A percentile compares a stretch with the other conserved stretches of the same genome.
phyloP scores from a whole-genome alignment of 2,888 invertebrate species.

The Drosophila rubida region DNA sequence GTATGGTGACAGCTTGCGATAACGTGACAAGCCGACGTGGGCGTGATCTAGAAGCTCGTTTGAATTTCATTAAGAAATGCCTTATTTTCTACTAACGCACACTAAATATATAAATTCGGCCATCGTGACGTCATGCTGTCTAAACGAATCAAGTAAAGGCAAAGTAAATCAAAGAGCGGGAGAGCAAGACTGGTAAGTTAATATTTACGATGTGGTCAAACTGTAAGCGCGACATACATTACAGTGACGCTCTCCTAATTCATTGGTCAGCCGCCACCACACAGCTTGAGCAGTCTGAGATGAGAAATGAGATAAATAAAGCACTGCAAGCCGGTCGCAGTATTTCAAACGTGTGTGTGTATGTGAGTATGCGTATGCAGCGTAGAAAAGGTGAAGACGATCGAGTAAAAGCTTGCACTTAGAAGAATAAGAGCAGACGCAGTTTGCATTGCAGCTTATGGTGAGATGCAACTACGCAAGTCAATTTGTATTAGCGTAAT shows the following conservation, averaged over 20 bases:
- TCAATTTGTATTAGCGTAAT: not conserved
- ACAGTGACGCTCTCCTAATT: not conserved
- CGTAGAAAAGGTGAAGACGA: not conserved
- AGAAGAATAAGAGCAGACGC: not conserved
- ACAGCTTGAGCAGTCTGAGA: not conserved
- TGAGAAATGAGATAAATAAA: not conserved
- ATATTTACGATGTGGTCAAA: not conserved
- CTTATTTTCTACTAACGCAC: not conserved
- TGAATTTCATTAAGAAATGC: not conserved
- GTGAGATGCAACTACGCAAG: not conserved
- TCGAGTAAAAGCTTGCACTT: not conserved
- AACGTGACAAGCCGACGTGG: not conserved
- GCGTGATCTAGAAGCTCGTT: not conserved
- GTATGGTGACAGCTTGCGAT: conserved; percentile 18
- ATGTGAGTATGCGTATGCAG: not conserved
- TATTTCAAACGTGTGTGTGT: not conserved
- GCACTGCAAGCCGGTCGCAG: not conserved
- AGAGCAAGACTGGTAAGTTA: not conserved
- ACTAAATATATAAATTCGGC: not conserved
- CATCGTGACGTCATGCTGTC: not conserved
- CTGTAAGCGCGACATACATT: not conserved
- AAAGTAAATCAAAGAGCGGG: not conserved
- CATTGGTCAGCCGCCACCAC: too few species aligned
- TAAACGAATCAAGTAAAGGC: not conserved
- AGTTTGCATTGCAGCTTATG: not conserved